Evolutionary conservation across 2,797 vertebrate species (phyloP), one percentile per base, ranked within the genome.

Genomic region (Otolemur crassicaudatus): DNA sequence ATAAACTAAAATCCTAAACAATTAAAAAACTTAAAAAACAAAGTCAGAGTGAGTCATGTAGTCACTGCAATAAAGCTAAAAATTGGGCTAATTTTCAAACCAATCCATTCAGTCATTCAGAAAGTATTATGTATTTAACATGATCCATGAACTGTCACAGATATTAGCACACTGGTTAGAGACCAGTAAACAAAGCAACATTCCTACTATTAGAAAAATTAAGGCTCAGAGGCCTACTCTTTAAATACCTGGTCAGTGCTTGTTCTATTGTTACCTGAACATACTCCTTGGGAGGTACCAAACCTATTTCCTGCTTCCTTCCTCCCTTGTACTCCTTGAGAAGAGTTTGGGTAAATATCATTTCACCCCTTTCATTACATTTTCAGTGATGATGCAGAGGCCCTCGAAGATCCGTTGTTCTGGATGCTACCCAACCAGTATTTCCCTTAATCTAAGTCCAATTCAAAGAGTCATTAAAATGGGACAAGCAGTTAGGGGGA

Each of bases 381-480:
- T 84, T 88, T 37, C 37, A 34, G 56, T 67, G 20, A 86, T 0
- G 27, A 17, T 37, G 72, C 10, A 75, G 23, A 61, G 2, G 80
- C 17, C 16, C 31, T 91, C 89, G 37, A 76, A 72, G 90, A 91
- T 3, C 27, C 7, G 1, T 80, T 96, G 82, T 31, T 89, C 43
- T 87, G 27, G 27, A 53, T 87, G 60, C 19, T 23, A 34, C 37
- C 22, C 34, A 46, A 9, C 3, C 79, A 70, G 29, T 31, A 65
- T 88, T 93, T 19, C 34, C 46, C 5, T 90, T 75, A 81, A 72
- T 86, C 46, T 31, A 83, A 4, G 61, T 88, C 58, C 58, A 23
- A 91, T 80, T 91, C 82, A 91, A 87, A 79, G 60, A 87, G 31
- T 91, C n/a, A 86, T 34, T 61, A 84, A 95, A 91, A 90, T 31